Base-by-base conservation (phyloP, 2,113 vertebrate genomes). In the Anhinga anhinga region DNA sequence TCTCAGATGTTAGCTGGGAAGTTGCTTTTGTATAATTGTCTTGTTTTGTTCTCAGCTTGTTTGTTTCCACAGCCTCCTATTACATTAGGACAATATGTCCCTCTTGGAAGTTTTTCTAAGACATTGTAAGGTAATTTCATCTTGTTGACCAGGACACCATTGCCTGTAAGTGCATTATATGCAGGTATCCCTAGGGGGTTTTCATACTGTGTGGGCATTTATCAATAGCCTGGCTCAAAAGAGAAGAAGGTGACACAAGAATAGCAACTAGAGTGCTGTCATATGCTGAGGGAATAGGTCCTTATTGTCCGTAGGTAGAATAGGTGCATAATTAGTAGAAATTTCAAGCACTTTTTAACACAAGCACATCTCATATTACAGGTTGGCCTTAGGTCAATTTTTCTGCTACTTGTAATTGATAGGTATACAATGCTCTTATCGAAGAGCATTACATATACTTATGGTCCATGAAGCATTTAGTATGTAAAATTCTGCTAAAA, bases 1-100 rank as follows among this genome's bases (percentile, higher is more conserved):
- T 93, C 77, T 92, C 66, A 86, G 88, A 76, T 14, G 1, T 95
- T 85, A 96, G 61, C 88, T 87, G 92, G 86, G 86, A 96, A 95
- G 91, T 95, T 83, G 72, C 91, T 97, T 96, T 94, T 96, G 90
- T 96, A 1, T 95, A 90, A 92, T 95, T 96, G 78, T 91, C 85
- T 91, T 95, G 92, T 96, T 96, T 97, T 96, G 93, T 96, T 95
- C 81, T 92, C 0, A 0, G 44, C 81, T 95, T 95, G 83, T 97
- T 96, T 97, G 88, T 95, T 97, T 95, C 86, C 96, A 97, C 95
- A 97, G 94, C 93, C 83, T 96, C 80, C 83, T 96, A 82, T 96
- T 97, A 94, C 95, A 72, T 86, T 89, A 92, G 95, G 81, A 97
- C 94, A 95, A 26, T 91, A 65, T 72, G 76, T 95, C 81, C 95